These are phyloP conservation scores for Tympanoctomys barrerae DNA, from an alignment of 2,797 vertebrate genomes.

Conservation along the genomic window DNA sequence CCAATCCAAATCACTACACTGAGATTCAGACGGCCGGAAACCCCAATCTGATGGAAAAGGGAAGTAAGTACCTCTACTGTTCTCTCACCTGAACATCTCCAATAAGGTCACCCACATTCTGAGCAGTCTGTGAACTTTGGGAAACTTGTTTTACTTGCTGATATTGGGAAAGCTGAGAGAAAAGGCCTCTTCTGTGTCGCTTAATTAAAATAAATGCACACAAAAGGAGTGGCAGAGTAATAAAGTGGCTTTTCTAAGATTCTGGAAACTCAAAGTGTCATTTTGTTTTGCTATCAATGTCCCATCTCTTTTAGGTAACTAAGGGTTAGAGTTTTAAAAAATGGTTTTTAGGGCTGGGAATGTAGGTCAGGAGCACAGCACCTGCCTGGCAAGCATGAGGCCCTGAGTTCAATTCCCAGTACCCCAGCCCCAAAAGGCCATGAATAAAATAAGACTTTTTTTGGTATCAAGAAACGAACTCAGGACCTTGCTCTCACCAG, in stretches of 20 bases:
- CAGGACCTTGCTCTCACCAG: too few relatives aligned
- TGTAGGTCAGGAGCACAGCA: too few relatives aligned
- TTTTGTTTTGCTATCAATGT: neutral
- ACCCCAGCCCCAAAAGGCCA: too few relatives aligned
- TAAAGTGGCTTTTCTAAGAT: neutral
- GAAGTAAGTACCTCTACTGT: neutral
- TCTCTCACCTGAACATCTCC: neutral
- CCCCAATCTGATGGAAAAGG: slow-evolving; percentile 1
- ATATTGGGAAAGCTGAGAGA: slow-evolving; percentile 5
- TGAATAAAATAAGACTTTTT: too few relatives aligned
- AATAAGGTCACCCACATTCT: neutral
- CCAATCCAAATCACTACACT: neutral
- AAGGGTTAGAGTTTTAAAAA: neutral
- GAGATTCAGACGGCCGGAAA: neutral
- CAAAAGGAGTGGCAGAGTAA: neutral
- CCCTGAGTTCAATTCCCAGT: too few relatives aligned
- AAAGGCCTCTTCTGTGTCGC: neutral
- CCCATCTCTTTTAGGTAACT: neutral
- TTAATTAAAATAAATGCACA: slow-evolving; percentile 18
- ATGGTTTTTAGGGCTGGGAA: neutral
- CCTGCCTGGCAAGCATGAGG: too few relatives aligned
- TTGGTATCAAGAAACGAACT: too few relatives aligned
- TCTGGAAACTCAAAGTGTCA: neutral
- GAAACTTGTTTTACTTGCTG: slow-evolving; percentile 14
- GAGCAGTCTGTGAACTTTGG: neutral